Evolutionary conservation across 2,113 vertebrate species (phyloP).

Genomic region (Atrichornis clamosus): DNA sequence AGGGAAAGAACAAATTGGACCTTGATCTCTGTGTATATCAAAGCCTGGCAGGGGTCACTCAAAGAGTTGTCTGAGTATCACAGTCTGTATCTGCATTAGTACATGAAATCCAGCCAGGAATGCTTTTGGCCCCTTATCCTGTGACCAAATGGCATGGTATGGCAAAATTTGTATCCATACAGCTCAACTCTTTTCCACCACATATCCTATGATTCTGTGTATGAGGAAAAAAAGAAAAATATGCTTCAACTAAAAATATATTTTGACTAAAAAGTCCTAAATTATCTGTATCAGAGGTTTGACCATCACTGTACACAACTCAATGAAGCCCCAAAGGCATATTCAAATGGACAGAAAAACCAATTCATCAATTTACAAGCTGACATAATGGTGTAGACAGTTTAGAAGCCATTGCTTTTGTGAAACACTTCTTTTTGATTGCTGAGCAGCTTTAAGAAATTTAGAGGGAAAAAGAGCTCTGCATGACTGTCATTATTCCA

Average conservation of each 20-base stretch:
- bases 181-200: background rate
- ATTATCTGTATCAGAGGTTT: background rate
- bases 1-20: background rate
- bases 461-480: background rate
- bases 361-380: background rate
- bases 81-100: background rate
- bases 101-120: background rate
- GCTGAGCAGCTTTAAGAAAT: background rate
- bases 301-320: background rate
- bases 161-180: background rate
- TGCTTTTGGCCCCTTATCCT: background rate
- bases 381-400: background rate
- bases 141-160: rapidly evolving
- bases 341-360: background rate
- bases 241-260: background rate
- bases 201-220: background rate
- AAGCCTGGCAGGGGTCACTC: background rate
- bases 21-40: background rate
- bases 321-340: background rate
- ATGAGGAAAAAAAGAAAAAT: background rate
- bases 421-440: background rate
- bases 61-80: background rate
- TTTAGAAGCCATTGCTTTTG: background rate
- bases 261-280: background rate
- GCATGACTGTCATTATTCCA: background rate